phyloP scores from a whole-genome alignment of 2,797 vertebrate genomes.

The Pantherophis vulpinus region DNA sequence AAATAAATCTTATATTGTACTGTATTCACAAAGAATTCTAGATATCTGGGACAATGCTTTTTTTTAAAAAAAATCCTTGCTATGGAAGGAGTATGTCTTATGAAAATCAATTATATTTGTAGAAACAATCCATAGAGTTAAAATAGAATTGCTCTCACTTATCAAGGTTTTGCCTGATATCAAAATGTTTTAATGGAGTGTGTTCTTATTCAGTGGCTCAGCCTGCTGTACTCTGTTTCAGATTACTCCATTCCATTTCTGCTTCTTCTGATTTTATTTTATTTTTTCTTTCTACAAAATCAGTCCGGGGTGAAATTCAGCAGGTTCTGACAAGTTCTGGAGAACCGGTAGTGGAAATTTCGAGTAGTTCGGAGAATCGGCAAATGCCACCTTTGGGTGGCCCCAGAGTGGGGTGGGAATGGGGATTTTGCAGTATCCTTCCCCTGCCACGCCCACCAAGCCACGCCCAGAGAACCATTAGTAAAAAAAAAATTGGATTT shows the following conservation, averaged over 20 bases:
- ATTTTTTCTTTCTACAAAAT: not conserved
- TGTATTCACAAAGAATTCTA: conserved; percentile 2
- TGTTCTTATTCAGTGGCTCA: not conserved
- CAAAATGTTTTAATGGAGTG: not conserved
- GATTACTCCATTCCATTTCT: not conserved
- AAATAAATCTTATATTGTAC: not conserved
- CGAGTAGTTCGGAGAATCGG: too few species aligned
- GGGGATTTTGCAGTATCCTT: too few species aligned
- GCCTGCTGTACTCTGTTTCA: not conserved
- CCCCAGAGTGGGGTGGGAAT: too few species aligned
- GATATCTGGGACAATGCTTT: conserved; percentile 29
- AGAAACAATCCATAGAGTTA: not conserved
- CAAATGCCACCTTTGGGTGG: too few species aligned
- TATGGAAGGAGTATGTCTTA: not conserved
- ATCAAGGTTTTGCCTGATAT: not conserved
- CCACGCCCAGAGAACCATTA: too few species aligned
- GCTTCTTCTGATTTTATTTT: not conserved
- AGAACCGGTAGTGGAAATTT: too few species aligned
- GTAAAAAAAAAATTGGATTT: too few species aligned
- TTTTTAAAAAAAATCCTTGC: not conserved
- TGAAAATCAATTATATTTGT: not conserved
- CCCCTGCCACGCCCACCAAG: too few species aligned
- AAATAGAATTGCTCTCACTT: not conserved
- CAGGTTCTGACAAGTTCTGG: too few species aligned
- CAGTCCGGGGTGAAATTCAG: too few species aligned